phyloP scores from a whole-genome alignment of 2,797 vertebrate genomes.

The Acrossocheilus wenchowensis region DNA sequence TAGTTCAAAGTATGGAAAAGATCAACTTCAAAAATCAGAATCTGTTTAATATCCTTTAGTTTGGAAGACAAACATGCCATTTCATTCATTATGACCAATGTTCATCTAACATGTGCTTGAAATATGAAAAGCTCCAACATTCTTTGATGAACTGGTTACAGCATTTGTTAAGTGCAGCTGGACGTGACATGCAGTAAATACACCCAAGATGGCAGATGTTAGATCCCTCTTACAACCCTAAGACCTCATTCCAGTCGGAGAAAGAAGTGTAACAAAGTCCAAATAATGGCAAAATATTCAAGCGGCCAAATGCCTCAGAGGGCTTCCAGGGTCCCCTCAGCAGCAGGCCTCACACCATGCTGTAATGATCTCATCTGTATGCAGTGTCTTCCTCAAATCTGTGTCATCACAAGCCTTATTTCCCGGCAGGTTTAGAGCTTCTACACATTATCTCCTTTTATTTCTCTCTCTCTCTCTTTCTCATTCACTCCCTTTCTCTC shows the following conservation, averaged over 20 bases:
- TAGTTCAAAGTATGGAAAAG: background rate
- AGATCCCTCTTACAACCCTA: background rate
- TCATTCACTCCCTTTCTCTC: background rate
- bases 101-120: background rate
- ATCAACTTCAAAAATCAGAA: no score
- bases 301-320: background rate
- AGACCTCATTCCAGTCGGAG: background rate
- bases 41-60: background rate
- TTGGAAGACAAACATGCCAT: background rate
- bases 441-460: constrained; percentile 21
- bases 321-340: constrained; percentile 28
- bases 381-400: constrained; percentile 71
- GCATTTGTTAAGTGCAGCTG: background rate
- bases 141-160: background rate
- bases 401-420: constrained; percentile 64
- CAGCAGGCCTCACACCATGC: constrained; percentile 58
- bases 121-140: background rate
- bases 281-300: constrained; percentile 17
- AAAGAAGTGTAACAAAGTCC: background rate
- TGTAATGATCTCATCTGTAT: constrained; percentile 78
- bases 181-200: background rate
- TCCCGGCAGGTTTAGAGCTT: constrained; percentile 63
- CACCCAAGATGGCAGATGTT: constrained; percentile 6
- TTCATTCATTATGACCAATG: background rate
- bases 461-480: constrained; percentile 30